Percentiles rank a stretch among this genome's conserved stretches.
phyloP scores from a whole-genome alignment of 2,797 vertebrate species.

The Lutjanus campechanus region DNA sequence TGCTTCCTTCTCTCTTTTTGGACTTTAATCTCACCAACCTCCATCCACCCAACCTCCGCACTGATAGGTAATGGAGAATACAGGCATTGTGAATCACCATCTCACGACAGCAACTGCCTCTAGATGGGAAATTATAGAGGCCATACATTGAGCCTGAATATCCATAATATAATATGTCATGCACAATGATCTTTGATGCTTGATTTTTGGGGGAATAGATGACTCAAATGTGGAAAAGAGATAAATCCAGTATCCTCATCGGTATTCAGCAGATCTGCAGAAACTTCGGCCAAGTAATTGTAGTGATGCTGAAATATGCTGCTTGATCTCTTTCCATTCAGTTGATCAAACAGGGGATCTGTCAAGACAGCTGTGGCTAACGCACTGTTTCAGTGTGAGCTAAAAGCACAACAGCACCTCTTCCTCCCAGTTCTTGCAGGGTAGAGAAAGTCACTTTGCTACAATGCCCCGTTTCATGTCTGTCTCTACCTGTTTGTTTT shows the following conservation, averaged over 20 bases:
- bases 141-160: slow-evolving; percentile 50
- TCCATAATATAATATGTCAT: slow-evolving; percentile 49
- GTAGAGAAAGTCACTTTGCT: slow-evolving; percentile 19
- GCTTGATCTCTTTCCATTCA: slow-evolving; percentile 75
- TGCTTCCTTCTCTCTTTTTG: slow-evolving; percentile 66
- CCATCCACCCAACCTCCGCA: slow-evolving; percentile 32
- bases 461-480: slow-evolving; percentile 22
- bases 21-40: slow-evolving; percentile 72
- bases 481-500: slow-evolving; percentile 55
- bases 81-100: slow-evolving; percentile 64
- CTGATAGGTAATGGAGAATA: slow-evolving; percentile 57
- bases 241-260: slow-evolving; percentile 26
- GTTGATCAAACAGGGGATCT: slow-evolving; percentile 72
- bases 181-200: slow-evolving; percentile 45
- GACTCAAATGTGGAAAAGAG: slow-evolving; percentile 15
- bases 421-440: slow-evolving; percentile 16
- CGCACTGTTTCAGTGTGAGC: slow-evolving; percentile 37
- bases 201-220: slow-evolving; percentile 40
- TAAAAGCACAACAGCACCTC: slow-evolving; percentile 19
- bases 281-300: slow-evolving; percentile 60
- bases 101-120: slow-evolving; percentile 49
- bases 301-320: slow-evolving; percentile 67
- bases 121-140: slow-evolving; percentile 58
- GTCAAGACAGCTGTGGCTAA: slow-evolving; percentile 53
- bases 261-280: slow-evolving; percentile 53